A percentile compares a stretch with the other conserved stretches of the same genome.
Conservation (phyloP, 2,797 vertebrate genomes). For the Pogonophryne albipinna region DNA sequence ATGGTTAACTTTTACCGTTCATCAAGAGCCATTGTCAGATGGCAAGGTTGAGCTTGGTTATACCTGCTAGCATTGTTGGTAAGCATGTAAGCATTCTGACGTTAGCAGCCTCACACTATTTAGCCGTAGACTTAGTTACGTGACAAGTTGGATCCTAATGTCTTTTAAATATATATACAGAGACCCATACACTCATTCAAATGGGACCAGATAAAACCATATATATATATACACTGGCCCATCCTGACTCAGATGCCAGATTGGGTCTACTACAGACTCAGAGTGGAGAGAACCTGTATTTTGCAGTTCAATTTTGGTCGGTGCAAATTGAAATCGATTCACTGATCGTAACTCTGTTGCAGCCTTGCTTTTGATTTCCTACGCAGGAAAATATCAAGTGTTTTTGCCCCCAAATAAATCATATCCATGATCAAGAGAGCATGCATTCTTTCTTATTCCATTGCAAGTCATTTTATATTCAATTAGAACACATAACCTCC, state of each 20-base stretch:
- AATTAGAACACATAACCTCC: background rate
- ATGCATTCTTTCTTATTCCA: background rate
- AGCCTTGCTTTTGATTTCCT: background rate
- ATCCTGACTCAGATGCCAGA: background rate
- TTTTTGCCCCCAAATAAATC: background rate
- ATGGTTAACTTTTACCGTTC: no score
- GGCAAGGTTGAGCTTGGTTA: no score
- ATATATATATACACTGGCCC: background rate
- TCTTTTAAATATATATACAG: no score
- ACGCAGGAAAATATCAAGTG: no score
- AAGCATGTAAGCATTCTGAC: background rate
- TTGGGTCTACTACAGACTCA: background rate
- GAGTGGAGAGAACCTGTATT: background rate
- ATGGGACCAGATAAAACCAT: background rate
- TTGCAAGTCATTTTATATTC: background rate
- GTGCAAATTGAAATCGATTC: background rate
- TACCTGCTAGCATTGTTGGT: background rate
- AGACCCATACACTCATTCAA: background rate
- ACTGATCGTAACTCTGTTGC: background rate
- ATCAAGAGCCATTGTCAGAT: no score
- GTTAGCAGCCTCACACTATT: background rate
- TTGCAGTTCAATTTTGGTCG: background rate
- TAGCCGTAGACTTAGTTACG: no score
- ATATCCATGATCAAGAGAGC: background rate
- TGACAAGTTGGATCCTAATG: no score